Base-by-base conservation (phyloP, 2,113 vertebrate species). In the Anoura caudifer region DNA sequence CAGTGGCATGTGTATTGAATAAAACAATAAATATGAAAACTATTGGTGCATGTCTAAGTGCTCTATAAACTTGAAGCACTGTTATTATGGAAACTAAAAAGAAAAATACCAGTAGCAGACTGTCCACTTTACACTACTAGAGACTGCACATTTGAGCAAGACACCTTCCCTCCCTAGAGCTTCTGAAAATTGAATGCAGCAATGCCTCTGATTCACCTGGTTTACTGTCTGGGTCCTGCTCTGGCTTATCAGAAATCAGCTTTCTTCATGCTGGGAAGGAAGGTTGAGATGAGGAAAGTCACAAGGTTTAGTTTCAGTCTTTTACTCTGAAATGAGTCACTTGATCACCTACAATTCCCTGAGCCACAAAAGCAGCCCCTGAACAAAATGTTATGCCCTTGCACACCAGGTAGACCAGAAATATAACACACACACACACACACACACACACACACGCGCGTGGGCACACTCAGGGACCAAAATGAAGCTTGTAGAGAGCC, bases 241-340 rank as follows among this genome's bases (percentile, higher is more conserved):
- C 61, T 87, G 52, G 28, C n/a, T 75, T 67, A 41, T 56, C n/a
- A 52, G n/a, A 95, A 86, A 93, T 86, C 52, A 17, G 0, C 83
- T 90, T 80, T 38, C 65, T 90, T 95, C 67, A 54, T 54, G 2
- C 69, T 75, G 26, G 28, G 41, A 79, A 88, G 76, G 36, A 93
- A 89, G 31, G 45, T 61, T 67, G 47, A 33, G 7, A 24, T 59
- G 14, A 81, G 36, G 65, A 87, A 89, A 87, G 96, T 56, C 13
- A 36, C 3, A 84, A 43, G 45, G 3, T 56, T 75, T 61, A 26
- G 19, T 36, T 87, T 19, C 15, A 56, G 1, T 59, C 24, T 80
- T 14, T 87, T 56, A 6, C 36, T 82, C 73, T 87, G 59, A 95
- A 93, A 90, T 72, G 59, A 94, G 15, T 84, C 22, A 38, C 4